phyloP scores from a whole-genome alignment of 1,140 invertebrate genomes.

The Macrostomum lignano region DNA sequence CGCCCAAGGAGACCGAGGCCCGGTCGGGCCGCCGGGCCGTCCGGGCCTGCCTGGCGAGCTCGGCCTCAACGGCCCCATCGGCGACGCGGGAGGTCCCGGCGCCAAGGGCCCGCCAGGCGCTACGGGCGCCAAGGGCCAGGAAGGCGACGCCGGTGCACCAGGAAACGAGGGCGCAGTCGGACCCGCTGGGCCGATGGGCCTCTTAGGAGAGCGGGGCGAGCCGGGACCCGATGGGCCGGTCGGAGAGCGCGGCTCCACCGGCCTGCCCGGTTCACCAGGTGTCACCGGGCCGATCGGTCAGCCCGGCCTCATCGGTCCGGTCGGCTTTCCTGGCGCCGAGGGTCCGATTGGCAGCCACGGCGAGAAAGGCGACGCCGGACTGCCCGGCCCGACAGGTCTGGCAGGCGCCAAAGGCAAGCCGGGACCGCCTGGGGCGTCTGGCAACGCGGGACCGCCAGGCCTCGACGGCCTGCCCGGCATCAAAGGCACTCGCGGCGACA shows the following conservation, averaged over 20 bases:
- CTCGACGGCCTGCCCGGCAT: too few species aligned
- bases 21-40: slow-evolving; percentile 35
- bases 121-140: not conserved
- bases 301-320: too few species aligned
- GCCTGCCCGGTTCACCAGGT: too few species aligned
- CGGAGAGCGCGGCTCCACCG: too few species aligned
- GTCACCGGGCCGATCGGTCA: too few species aligned
- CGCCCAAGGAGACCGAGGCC: too few species aligned
- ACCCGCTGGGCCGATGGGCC: not conserved
- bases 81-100: slow-evolving; percentile 2
- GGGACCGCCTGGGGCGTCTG: slow-evolving; percentile 7
- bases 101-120: slow-evolving; percentile 3
- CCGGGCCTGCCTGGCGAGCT: slow-evolving; percentile 26
- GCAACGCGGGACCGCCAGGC: slow-evolving; percentile 4
- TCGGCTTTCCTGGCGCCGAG: too few species aligned
- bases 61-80: slow-evolving; percentile 4
- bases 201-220: too few species aligned
- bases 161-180: not conserved
- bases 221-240: too few species aligned
- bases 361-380: too few species aligned
- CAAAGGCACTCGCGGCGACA: not conserved
- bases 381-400: too few species aligned
- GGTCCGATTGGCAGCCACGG: too few species aligned
- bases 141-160: slow-evolving; percentile 1
- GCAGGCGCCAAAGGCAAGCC: slow-evolving; percentile 3